Conservation (phyloP, 2,797 vertebrate species). For the Helarctos malayanus region DNA sequence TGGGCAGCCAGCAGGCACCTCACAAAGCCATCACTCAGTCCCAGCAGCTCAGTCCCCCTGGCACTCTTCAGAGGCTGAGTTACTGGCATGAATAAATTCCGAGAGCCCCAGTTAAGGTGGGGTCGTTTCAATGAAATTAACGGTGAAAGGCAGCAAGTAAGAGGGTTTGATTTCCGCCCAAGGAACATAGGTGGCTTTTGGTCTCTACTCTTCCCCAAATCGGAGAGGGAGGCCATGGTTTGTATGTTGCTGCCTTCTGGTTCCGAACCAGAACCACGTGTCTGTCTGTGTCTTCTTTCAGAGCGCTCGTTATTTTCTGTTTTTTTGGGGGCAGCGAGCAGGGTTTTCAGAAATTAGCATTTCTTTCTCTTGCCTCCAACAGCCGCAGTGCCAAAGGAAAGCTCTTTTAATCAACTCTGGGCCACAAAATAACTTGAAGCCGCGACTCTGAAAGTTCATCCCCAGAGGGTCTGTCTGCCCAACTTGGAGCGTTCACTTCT, state of each 20-base stretch:
- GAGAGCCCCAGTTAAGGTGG: slow-evolving; percentile 26
- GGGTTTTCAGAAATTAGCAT: slow-evolving; percentile 64
- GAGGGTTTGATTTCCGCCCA: slow-evolving; percentile 47
- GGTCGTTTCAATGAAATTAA: slow-evolving; percentile 56
- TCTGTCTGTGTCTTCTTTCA: slow-evolving; percentile 36
- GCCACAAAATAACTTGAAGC: slow-evolving; percentile 40
- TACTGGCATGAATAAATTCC: slow-evolving; percentile 33
- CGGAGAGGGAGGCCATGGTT: neutral
- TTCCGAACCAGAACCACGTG: neutral
- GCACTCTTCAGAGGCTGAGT: slow-evolving; percentile 19
- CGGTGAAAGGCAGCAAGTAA: neutral
- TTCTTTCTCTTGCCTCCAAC: slow-evolving; percentile 27
- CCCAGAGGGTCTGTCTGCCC: slow-evolving; percentile 46
- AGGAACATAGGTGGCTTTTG: slow-evolving; percentile 3
- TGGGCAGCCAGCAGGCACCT: neutral
- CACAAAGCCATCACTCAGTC: slow-evolving; percentile 56
- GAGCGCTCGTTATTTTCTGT: slow-evolving; percentile 62
- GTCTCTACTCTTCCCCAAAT: neutral
- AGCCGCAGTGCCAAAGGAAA: slow-evolving; percentile 38
- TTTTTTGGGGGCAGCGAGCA: neutral
- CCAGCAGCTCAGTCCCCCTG: neutral
- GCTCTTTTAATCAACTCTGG: slow-evolving; percentile 44
- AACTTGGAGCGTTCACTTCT: slow-evolving; percentile 33
- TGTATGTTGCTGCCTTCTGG: neutral
- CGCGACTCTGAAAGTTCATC: neutral